Conservation (phyloP, 53 echinoderm and acorn worm genomes). For the Crossaster papposus region DNA sequence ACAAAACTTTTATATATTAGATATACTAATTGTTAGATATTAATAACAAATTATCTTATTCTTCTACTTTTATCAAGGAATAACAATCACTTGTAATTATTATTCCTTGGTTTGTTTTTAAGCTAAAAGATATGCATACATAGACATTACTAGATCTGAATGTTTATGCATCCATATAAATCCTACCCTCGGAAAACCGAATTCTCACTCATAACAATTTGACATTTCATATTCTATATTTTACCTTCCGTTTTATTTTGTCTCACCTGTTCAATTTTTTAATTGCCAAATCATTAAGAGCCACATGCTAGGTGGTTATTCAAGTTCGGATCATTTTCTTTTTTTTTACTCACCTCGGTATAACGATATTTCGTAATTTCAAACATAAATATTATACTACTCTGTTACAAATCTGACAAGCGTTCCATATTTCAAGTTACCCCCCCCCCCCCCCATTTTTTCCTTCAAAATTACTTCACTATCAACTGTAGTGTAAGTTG, state of each 20-base stretch:
- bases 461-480: background rate
- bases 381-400: conserved; percentile 26
- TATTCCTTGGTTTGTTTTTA: conserved; percentile 9
- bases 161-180: conserved; percentile 43
- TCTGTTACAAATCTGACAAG: conserved; percentile 56
- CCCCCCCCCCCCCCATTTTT: background rate
- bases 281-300: conserved; percentile 8
- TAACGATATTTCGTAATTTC: background rate
- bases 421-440: background rate
- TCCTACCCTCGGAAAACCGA: background rate
- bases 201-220: background rate
- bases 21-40: background rate
- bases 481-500: no score
- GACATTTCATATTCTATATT: background rate
- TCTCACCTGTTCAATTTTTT: conserved; percentile 30
- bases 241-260: background rate
- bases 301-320: conserved; percentile 58
- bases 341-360: conserved; percentile 24
- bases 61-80: conserved; percentile 19
- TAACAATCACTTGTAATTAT: conserved; percentile 10
- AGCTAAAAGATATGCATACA: conserved; percentile 26
- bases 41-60: background rate
- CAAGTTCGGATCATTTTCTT: conserved; percentile 33
- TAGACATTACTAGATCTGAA: conserved; percentile 23
- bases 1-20: no score